Conservation (phyloP, 2,113 vertebrate species). For the Drymodes brunneopygia region DNA sequence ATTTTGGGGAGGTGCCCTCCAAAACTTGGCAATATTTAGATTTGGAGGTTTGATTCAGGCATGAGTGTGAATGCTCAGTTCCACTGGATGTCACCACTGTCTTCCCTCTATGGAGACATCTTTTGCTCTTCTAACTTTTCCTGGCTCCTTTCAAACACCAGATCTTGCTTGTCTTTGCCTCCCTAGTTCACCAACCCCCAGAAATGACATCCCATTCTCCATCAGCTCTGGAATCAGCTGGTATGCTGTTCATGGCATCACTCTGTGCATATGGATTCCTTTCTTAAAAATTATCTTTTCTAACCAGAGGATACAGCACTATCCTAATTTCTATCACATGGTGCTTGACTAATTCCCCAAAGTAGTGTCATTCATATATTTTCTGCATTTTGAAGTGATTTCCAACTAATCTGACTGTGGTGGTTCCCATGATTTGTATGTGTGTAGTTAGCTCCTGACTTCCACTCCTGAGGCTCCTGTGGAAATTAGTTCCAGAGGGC, state of each 20-base stretch:
- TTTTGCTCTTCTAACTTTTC: background rate
- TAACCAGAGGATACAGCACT: background rate
- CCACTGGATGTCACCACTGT: background rate
- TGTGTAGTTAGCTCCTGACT: background rate
- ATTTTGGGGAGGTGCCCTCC: background rate
- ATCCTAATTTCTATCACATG: background rate
- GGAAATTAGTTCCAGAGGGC: background rate
- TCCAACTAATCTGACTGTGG: background rate
- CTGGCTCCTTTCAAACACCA: background rate
- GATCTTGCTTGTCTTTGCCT: background rate
- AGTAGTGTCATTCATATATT: background rate
- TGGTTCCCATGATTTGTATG: background rate
- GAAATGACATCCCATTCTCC: background rate
- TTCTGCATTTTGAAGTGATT: background rate
- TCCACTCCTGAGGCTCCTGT: background rate
- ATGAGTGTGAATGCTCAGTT: background rate
- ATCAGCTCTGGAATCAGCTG: background rate
- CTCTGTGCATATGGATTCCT: background rate
- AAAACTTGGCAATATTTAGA: background rate
- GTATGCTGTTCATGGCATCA: background rate
- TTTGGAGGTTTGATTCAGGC: background rate
- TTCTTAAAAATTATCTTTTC: background rate
- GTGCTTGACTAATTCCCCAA: background rate
- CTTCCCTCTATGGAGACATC: background rate
- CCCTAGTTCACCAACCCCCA: background rate